Evolutionary conservation across 92 coral and sea anemone species (phyloP), one percentile per base, ranked within the genome.

Genomic region (Galaxea fascicularis): DNA sequence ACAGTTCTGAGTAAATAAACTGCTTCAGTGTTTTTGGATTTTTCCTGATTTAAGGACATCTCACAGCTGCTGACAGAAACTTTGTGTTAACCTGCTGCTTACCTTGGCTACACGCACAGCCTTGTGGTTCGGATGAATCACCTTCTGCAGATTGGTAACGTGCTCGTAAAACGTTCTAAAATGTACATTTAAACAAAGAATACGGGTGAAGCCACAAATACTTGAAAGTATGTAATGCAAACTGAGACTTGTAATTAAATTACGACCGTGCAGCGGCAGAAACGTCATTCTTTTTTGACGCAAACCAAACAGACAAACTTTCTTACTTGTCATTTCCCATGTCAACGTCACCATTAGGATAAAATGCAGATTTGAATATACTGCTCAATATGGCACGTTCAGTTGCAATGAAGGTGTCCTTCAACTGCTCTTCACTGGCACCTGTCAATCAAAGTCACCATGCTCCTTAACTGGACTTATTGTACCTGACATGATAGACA

Each of bases 91-190:
- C 25, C 24, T 12, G 8, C 35, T 20, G 52, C 81, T 45, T 64
- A 97, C 99, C 99, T 97, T 95, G 4, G 93, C 94, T 30, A 97
- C 95, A 30, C 98, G 94, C 64, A 97, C 89, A 39, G 98, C 97
- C 69, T 90, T 90, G 91, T 95, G 98, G 79, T 94, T 93, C 17
- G 90, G 91, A 62, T 89, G 94, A 25, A 97, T 91, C 27, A 90
- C 85, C 29, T 86, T 85, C 75, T 95, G 95, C 56, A 97, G 70
- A 17, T 85, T 76, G 67, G 78, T 80, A 22, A 97, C 97, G 64
- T 91, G 97, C 57, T 95, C 89, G 49, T 91, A 91, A 74, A 97
- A 97, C 57, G 94, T 82, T n/a, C 99, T 97, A 85, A 35, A 81
- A 84, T 24, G 31, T 17, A 28, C 8, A 53, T 25, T n/a, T 44